Evolutionary conservation across 2,888 invertebrate species (phyloP), one percentile per base, ranked within the genome.

Genomic region (Ormyrus pomaceus): DNA sequence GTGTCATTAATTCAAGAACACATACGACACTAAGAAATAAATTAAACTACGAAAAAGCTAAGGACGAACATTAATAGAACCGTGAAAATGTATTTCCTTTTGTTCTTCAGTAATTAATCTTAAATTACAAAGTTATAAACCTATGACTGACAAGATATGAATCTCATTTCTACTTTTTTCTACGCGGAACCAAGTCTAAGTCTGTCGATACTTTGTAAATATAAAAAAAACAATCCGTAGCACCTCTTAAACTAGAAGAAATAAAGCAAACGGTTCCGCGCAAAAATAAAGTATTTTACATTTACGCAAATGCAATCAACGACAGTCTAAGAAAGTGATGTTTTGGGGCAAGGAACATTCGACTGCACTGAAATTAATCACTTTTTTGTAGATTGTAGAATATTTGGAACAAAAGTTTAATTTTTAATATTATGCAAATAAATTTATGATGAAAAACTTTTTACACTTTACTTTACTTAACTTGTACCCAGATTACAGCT

Each of bases 41-140:
- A 81, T 80, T 78, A 83, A 75, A 76, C 82, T 85, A 86, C n/a
- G 65, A 70, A 75, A 55, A 70, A 79, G 9, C 51, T 64, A n/a
- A 53, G 10, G 58, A 65, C 70, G 48, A 75, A 65, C 70, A 75
- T 62, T 45, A 58, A 74, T 84, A 84, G 70, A 82, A 82, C 19
- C 65, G 13, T 50, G 50, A 74, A 79, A 55, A 73, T 72, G 34
- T 34, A 34, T 34, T n/a, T 13, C 68, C 51, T 73, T 46, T 53
- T 58, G 46, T 72, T 72, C 51, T 64, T 13, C 10, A 19, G 50
- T 56, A 48, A 62, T 55, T 66, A 79, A 34, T 62, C 68, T 69
- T 84, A 84, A 83, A 82, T 81, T 59, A 83, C 65, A 70, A 74
- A 70, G 58, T 48, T 53, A 7, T 76, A 55, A 71, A 59, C 46